Evolutionary conservation across 1,140 invertebrate species (phyloP).

Genomic region (Papilio machaon): DNA sequence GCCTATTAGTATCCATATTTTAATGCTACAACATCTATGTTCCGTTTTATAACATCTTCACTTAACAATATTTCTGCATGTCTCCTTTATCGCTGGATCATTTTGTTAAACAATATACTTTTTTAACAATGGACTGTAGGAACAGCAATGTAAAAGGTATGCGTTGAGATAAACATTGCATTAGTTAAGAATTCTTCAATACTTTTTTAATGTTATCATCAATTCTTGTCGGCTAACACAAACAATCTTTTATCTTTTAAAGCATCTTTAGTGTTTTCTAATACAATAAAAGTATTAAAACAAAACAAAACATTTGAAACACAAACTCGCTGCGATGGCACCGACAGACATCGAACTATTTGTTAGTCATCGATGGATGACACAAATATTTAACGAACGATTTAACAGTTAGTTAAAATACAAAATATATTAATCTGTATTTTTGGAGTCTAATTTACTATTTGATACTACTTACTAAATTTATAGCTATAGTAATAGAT

Average conservation of each 20-base stretch:
- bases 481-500: too few species aligned
- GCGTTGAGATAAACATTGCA: neutral
- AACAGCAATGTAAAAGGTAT: neutral
- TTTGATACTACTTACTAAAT: too few species aligned
- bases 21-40: too few species aligned
- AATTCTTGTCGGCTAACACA: neutral
- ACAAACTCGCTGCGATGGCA: neutral
- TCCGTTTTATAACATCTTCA: too few species aligned
- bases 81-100: neutral
- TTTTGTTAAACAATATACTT: neutral
- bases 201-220: neutral
- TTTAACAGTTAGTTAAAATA: neutral
- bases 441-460: too few species aligned
- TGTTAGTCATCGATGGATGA: neutral
- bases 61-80: neutral
- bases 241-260: neutral
- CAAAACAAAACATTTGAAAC: neutral
- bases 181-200: neutral
- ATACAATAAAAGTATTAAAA: constrained; percentile 3
- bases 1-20: too few species aligned
- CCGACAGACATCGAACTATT: neutral
- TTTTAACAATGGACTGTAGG: neutral
- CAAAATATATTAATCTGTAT: neutral
- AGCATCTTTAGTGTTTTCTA: neutral
- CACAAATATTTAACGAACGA: neutral